A percentile compares a stretch with the other conserved stretches of the same genome.
phyloP scores from a whole-genome alignment of 2,888 invertebrate genomes.

The Thecocarcelia acutangulata region DNA sequence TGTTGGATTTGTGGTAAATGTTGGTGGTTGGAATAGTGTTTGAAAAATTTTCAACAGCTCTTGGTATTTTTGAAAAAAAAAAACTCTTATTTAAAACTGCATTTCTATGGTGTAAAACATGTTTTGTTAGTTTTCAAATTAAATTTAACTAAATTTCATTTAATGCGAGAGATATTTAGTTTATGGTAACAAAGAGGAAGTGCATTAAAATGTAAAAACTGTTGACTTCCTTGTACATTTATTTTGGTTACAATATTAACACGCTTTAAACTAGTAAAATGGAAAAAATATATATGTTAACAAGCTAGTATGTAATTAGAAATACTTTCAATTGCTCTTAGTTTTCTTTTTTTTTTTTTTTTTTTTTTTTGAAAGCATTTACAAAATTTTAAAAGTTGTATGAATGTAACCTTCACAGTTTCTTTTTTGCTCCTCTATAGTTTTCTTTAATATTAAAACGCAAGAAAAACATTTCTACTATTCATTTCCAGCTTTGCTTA shows the following conservation, averaged over 20 bases:
- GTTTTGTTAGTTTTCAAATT: not conserved
- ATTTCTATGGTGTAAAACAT: constrained; percentile 30
- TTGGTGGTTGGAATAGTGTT: constrained; percentile 24
- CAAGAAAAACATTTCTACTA: constrained; percentile 1
- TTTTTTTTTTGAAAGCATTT: not conserved
- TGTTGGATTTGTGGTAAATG: constrained; percentile 40
- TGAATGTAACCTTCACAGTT: constrained; percentile 34
- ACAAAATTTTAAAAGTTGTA: not conserved
- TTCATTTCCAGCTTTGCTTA: constrained; percentile 26
- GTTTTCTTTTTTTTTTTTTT: constrained; percentile 40
- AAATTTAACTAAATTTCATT: constrained; percentile 16
- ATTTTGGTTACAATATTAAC: constrained; percentile 18
- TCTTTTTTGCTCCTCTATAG: constrained; percentile 11
- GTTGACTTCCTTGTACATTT: constrained; percentile 45
- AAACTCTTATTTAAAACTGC: constrained; percentile 25
- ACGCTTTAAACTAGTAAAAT: constrained; percentile 1
- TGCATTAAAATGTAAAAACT: constrained; percentile 37
- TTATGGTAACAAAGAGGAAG: constrained; percentile 45
- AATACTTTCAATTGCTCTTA: constrained; percentile 45
- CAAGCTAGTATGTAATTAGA: not conserved
- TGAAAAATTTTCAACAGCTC: constrained; percentile 37
- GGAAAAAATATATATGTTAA: not conserved
- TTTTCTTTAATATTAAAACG: constrained; percentile 18
- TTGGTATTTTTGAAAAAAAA: constrained; percentile 21
- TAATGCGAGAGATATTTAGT: constrained; percentile 7